Percentiles rank a stretch among this genome's conserved stretches.
phyloP scores from a whole-genome alignment of 2,888 invertebrate genomes.

The Trichopria drosophilae region DNA sequence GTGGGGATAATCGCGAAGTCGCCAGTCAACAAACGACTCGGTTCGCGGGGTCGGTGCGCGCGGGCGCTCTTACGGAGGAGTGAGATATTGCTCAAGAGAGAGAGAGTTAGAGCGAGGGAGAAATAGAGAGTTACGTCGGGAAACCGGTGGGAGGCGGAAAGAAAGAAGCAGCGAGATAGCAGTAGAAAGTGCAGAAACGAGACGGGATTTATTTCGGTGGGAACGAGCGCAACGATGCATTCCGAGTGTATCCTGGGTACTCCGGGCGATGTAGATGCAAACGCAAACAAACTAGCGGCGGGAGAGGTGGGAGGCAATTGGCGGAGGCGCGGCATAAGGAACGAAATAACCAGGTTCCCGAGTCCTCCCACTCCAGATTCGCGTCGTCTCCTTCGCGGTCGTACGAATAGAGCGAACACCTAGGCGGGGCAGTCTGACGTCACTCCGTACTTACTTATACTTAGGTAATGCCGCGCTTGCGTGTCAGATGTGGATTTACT shows the following conservation, averaged over 20 bases:
- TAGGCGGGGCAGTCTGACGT: slow-evolving; percentile 1
- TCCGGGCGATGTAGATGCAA: no score
- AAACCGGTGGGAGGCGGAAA: no score
- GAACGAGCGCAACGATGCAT: no score
- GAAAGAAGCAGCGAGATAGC: no score
- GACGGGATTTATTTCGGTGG: no score
- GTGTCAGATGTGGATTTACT: slow-evolving; percentile 19
- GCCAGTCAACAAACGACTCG: no score
- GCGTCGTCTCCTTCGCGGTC: background rate
- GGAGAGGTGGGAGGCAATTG: slow-evolving; percentile 39
- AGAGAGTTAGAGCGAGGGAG: slow-evolving; percentile 2
- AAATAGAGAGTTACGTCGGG: background rate
- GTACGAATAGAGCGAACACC: slow-evolving; percentile 15
- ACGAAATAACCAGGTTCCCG: slow-evolving; percentile 31
- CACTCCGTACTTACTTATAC: slow-evolving; percentile 5
- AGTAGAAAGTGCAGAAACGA: no score
- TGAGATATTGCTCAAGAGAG: slow-evolving; percentile 31
- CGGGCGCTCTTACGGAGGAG: no score
- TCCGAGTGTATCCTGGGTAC: no score
- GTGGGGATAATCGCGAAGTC: no score
- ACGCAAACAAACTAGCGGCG: background rate
- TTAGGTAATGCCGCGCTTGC: slow-evolving; percentile 20
- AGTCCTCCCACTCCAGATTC: slow-evolving; percentile 15
- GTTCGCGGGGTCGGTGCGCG: no score
- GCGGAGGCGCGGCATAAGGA: slow-evolving; percentile 31